Conservation (phyloP, 2,888 invertebrate species). For the Acanthosepion esculentum region DNA sequence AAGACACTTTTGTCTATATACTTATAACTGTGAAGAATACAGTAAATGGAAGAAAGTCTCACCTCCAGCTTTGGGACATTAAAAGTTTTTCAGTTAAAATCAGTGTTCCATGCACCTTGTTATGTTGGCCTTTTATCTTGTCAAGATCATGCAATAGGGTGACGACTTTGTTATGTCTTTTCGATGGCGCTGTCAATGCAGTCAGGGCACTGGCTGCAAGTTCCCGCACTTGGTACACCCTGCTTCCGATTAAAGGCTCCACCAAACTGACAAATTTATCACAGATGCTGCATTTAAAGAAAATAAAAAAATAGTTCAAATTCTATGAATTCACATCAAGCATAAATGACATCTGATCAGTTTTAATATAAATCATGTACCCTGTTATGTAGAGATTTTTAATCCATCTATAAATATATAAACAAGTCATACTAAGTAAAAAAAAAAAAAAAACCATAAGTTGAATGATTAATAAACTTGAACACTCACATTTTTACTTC, state of each 20-base stretch:
- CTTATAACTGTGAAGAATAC: background rate
- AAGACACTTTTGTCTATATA: no score
- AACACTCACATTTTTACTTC: no score
- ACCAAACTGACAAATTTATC: constrained; percentile 17
- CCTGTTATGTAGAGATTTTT: no score
- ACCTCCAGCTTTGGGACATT: constrained; percentile 52
- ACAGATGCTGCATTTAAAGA: constrained; percentile 53
- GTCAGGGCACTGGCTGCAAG: constrained; percentile 65
- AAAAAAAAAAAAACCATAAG: no score
- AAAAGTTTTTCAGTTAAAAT: constrained; percentile 58
- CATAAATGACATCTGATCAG: no score
- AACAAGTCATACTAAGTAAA: no score
- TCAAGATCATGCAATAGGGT: constrained; percentile 24
- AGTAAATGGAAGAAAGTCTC: background rate
- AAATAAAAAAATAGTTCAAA: background rate
- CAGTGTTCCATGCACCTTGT: constrained; percentile 61
- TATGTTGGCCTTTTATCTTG: constrained; percentile 48
- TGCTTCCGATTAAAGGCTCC: constrained; percentile 56
- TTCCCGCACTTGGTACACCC: constrained; percentile 67
- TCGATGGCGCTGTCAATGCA: constrained; percentile 58
- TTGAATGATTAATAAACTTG: no score
- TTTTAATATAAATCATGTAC: no score
- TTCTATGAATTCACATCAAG: background rate
- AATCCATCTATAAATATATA: no score
- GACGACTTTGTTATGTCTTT: constrained; percentile 24